Evolutionary conservation across 2,797 vertebrate species (phyloP).

Genomic region (Erethizon dorsatum): DNA sequence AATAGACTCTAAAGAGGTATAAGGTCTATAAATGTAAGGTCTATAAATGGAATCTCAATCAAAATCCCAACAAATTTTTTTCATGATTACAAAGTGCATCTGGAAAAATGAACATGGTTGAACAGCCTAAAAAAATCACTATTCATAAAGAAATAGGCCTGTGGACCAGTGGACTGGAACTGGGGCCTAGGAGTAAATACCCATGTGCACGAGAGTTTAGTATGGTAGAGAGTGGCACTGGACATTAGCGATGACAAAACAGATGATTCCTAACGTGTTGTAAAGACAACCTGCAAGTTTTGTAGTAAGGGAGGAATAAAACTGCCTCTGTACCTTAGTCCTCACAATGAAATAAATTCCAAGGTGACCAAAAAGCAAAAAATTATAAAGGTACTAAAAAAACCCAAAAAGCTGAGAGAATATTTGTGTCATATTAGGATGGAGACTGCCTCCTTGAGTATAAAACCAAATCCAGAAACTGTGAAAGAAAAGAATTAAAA

Average conservation of each 20-base stretch:
- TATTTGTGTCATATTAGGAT: background rate
- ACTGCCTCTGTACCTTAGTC: background rate
- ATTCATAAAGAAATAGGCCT: background rate
- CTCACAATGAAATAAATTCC: conserved; percentile 9
- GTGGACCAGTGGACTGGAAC: background rate
- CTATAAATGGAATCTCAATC: background rate
- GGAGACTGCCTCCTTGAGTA: background rate
- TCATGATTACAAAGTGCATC: background rate
- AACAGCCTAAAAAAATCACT: background rate
- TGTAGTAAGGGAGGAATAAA: background rate
- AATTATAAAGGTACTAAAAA: background rate
- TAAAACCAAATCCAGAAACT: conserved; percentile 26
- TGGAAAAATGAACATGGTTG: background rate
- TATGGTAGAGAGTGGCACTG: background rate
- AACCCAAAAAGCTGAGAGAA: background rate
- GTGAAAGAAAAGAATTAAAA: conserved; percentile 26
- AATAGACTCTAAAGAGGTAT: background rate
- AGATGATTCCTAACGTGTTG: background rate
- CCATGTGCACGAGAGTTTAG: background rate
- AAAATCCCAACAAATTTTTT: conserved; percentile 29
- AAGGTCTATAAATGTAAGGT: background rate
- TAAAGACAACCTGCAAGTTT: background rate
- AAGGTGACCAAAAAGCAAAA: conserved; percentile 20
- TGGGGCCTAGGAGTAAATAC: background rate
- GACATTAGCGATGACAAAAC: background rate